Conservation (phyloP, 2,113 vertebrate species). For the Butorides virescens region DNA sequence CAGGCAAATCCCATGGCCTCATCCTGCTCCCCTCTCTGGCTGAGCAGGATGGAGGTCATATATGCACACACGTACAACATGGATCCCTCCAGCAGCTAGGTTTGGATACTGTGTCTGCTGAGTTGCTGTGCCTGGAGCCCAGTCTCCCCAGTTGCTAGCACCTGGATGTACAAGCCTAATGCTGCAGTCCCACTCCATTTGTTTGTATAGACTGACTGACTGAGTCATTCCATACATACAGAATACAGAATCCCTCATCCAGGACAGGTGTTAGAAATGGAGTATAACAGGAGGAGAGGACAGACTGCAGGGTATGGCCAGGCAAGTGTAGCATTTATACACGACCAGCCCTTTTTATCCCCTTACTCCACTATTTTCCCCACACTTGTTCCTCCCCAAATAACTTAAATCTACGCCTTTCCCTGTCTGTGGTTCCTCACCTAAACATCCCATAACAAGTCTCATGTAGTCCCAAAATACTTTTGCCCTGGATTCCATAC, state of each 20-base stretch:
- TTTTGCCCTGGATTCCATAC: neutral
- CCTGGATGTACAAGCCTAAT: rapidly evolving
- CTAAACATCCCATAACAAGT: neutral
- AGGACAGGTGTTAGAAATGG: neutral
- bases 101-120: neutral
- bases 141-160: neutral
- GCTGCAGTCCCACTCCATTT: neutral
- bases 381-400: neutral
- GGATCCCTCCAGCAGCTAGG: neutral
- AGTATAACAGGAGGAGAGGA: neutral
- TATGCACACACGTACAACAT: rapidly evolving
- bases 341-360: neutral
- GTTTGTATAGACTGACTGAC: neutral
- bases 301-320: neutral
- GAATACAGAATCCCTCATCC: neutral
- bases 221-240: neutral
- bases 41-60: neutral
- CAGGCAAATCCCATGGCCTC: rapidly evolving
- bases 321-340: neutral
- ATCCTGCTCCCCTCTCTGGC: neutral
- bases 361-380: too few relatives aligned
- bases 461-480: neutral
- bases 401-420: neutral
- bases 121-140: too few relatives aligned
- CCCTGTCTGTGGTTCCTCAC: neutral